A percentile compares a stretch with the other conserved stretches of the same genome.
Evolutionary conservation across 2,797 vertebrate species (phyloP).

Genomic region (Menidia menidia): DNA sequence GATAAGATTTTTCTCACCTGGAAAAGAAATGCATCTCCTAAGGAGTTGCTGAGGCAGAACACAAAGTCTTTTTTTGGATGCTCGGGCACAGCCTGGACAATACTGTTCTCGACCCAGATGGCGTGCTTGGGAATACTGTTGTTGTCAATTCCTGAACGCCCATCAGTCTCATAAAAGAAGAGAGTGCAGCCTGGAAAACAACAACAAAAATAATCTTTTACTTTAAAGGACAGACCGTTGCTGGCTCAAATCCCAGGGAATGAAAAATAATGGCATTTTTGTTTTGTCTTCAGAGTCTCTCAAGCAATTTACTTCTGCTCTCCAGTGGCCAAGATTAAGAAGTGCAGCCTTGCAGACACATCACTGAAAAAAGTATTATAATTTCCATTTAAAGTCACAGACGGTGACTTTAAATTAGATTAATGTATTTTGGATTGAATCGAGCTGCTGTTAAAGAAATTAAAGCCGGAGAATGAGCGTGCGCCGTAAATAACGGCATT

Average conservation of each 20-base stretch:
- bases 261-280: constrained; percentile 5
- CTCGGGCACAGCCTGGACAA: constrained; percentile 95
- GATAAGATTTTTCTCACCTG: constrained; percentile 84
- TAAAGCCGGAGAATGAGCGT: neutral
- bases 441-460: constrained; percentile 1
- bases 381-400: constrained; percentile 24
- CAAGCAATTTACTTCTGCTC: constrained; percentile 79
- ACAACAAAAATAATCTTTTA: neutral
- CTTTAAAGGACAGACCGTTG: constrained; percentile 3
- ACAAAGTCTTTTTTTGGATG: constrained; percentile 99
- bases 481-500: neutral
- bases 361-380: constrained; percentile 6
- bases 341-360: constrained; percentile 66
- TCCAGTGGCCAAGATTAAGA: constrained; percentile 80
- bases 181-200: constrained; percentile 89
- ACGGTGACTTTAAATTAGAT: constrained; percentile 10
- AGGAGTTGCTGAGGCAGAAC: constrained; percentile 97
- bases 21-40: constrained; percentile 96
- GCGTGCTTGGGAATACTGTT: constrained; percentile 95
- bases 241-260: neutral
- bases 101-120: constrained; percentile 96
- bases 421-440: neutral
- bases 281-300: constrained; percentile 18
- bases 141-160: constrained; percentile 93
- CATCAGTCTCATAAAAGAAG: constrained; percentile 96